These are phyloP conservation scores for Aporrectodea caliginosa DNA, from an alignment of 1,140 invertebrate species.

Conservation along the genomic window DNA sequence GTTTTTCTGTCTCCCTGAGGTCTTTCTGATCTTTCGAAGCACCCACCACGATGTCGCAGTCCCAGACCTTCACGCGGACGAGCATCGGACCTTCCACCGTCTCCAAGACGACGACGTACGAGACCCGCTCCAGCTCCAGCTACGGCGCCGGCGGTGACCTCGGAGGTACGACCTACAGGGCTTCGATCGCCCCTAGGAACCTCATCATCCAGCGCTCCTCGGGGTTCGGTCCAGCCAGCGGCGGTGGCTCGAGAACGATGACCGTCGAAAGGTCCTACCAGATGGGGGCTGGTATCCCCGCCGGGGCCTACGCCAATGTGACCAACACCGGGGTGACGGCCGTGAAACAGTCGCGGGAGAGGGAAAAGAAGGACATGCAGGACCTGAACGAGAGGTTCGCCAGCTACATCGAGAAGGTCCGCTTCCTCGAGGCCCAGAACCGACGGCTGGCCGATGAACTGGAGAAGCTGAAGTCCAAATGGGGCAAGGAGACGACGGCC, in stretches of 20 bases:
- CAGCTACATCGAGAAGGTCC: constrained; percentile 31
- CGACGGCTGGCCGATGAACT: constrained; percentile 1
- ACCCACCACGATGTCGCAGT: neutral
- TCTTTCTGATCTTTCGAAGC: neutral
- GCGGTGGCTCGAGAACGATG: neutral
- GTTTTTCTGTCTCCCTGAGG: neutral
- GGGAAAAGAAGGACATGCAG: constrained; percentile 31
- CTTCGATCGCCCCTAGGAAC: neutral
- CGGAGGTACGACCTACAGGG: neutral
- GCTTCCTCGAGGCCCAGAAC: constrained; percentile 21
- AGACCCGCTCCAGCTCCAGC: constrained; percentile 18
- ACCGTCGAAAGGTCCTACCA: neutral
- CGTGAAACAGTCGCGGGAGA: constrained; percentile 6
- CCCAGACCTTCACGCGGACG: constrained; percentile 8
- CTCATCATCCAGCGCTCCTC: constrained; percentile 15
- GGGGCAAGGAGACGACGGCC: constrained; percentile 1
- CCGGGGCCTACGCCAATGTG: neutral
- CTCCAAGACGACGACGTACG: constrained; percentile 5
- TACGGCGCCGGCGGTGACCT: neutral
- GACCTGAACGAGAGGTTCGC: constrained; percentile 27
- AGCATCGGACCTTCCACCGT: neutral
- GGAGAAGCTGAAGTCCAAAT: constrained; percentile 10
- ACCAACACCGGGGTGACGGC: constrained; percentile 7
- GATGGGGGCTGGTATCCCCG: neutral
- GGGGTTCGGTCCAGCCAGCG: neutral